Percentiles rank a stretch among this genome's conserved stretches.
Evolutionary conservation across 2,797 vertebrate species (phyloP).

Genomic region (Momotus momota): DNA sequence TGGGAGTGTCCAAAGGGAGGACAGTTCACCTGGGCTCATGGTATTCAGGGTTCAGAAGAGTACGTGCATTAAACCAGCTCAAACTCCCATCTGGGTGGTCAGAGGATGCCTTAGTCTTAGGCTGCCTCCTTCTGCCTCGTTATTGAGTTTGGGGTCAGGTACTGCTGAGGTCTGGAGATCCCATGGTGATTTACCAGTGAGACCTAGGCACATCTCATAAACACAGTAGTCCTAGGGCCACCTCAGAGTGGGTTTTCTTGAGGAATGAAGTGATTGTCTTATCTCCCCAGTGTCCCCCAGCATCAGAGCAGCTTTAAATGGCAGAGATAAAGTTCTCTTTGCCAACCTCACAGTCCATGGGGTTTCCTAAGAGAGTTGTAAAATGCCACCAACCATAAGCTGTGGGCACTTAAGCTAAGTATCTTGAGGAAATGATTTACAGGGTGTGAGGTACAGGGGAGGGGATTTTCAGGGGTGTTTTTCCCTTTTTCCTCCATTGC

Average conservation of each 20-base stretch:
- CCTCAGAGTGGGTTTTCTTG: neutral
- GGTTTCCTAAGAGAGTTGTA: neutral
- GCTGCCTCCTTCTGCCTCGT: neutral
- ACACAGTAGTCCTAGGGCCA: neutral
- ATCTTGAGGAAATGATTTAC: neutral
- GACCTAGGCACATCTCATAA: neutral
- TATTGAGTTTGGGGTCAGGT: neutral
- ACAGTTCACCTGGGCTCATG: neutral
- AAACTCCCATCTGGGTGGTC: neutral
- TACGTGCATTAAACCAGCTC: neutral
- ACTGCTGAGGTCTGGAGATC: neutral
- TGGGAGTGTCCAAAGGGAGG: neutral
- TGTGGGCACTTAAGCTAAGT: neutral
- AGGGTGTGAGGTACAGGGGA: neutral
- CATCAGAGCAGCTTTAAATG: neutral
- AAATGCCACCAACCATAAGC: neutral
- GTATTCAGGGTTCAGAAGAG: neutral
- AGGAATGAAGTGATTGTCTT: neutral
- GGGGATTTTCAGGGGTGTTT: neutral
- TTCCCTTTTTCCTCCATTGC: neutral
- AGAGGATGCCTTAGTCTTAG: fast-evolving
- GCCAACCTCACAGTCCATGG: fast-evolving
- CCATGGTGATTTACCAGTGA: neutral
- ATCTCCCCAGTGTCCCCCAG: neutral
- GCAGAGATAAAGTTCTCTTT: neutral